Evolutionary conservation across 2,113 vertebrate genomes (phyloP), one percentile per base, ranked within the genome.

Genomic region (Eurystomus gularis): DNA sequence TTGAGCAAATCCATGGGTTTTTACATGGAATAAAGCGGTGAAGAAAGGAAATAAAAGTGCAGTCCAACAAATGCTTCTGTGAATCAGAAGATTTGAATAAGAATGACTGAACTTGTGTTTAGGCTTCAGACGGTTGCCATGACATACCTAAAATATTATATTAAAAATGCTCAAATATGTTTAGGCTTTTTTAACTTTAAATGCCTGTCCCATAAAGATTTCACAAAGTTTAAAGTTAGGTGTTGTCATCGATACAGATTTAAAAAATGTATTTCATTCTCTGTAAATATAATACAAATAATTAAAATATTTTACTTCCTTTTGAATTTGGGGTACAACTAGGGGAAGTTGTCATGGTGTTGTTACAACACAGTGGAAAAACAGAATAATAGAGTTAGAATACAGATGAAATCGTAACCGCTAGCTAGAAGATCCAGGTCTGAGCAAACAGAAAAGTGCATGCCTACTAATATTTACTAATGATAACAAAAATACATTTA

Each of bases 261-360:
- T 2, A 54, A 64, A 46, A 57, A 66, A 58, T 5, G 9, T 10
- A 55, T 40, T 90, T 85, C 4, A 40, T 57, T 94, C 12, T 80
- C 15, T 93, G 26, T 86, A 69, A 75, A 57, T 86, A 23, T 51
- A 40, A 78, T 60, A 62, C 4, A 54, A 82, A 64, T 29, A 55
- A 23, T 78, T 78, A 44, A 33, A 44, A 42, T 10, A 0, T 23
- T 35, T 65, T 60, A 28, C 20, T 92, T 69, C 9, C 25, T 72
- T n/a, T 85, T 51, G 42, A 82, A 75, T 52, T 21, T 42, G 57
- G 44, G 46, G 19, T 82, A 17, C 46, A 60, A 35, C 35, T 48
- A 19, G 2, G 10, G 49, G 25, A 66, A 20, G 33, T 17, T 90
- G 20, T 62, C 35, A 62, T 0, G 0, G 21, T 86, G 42, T 77